phyloP scores from a whole-genome alignment of 1,140 invertebrate species.

The Octopus sinensis region DNA sequence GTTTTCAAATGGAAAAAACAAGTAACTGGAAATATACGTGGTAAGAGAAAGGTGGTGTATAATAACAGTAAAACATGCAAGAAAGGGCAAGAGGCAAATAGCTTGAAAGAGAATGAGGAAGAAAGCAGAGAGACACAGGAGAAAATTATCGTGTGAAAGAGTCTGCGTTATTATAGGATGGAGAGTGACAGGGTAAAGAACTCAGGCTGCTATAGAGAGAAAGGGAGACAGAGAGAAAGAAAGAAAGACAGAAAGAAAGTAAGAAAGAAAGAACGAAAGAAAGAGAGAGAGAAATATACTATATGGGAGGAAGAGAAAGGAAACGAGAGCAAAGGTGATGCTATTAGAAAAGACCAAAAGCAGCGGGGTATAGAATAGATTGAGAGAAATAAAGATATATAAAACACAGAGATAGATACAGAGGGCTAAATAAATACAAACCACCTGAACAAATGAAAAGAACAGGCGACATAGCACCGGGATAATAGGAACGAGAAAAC shows the following conservation, averaged over 20 bases:
- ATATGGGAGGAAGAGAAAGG: background rate
- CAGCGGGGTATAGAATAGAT: conserved; percentile 13
- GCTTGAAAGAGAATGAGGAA: conserved; percentile 10
- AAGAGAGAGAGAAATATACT: conserved; percentile 6
- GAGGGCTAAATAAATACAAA: conserved; percentile 13
- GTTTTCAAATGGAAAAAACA: too few relatives aligned
- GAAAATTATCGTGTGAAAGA: background rate
- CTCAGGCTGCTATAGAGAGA: conserved; percentile 5
- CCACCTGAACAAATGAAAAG: background rate
- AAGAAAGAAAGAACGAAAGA: conserved; percentile 14
- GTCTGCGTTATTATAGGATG: background rate
- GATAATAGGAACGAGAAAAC: too few relatives aligned
- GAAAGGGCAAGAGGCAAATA: background rate
- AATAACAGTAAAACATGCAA: background rate
- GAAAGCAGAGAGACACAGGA: background rate
- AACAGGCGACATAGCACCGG: too few relatives aligned
- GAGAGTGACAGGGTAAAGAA: background rate
- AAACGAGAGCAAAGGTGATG: background rate
- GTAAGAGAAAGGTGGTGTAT: too few relatives aligned
- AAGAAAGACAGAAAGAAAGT: conserved; percentile 14
- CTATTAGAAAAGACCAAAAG: conserved; percentile 9
- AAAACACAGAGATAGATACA: too few relatives aligned
- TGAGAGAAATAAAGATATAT: conserved; percentile 11
- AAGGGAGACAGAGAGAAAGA: conserved; percentile 17
- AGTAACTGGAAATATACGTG: too few relatives aligned